A percentile compares a stretch with the other conserved stretches of the same genome.
These are phyloP conservation scores for Corythoichthys intestinalis DNA, from an alignment of 2,113 vertebrate species.

Conservation along the genomic window DNA sequence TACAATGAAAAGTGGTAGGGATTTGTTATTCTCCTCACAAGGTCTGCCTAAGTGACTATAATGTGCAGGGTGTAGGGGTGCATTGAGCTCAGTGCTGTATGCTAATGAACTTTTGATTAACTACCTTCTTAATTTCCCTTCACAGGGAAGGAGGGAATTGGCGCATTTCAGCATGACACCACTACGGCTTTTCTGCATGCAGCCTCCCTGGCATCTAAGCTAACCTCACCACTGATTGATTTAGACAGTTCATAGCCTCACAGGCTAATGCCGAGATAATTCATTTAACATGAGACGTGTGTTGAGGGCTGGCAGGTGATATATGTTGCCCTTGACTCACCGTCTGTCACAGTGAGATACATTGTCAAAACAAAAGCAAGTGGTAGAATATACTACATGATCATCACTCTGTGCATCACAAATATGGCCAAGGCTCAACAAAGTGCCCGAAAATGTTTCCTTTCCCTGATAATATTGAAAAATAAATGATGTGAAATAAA, in stretches of 20 bases:
- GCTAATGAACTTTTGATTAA: constrained; percentile 74
- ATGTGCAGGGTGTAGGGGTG: constrained; percentile 45
- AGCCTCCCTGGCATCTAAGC: constrained; percentile 34
- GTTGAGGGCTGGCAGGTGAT: constrained; percentile 24
- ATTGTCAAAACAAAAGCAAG: constrained; percentile 35
- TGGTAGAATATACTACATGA: constrained; percentile 23
- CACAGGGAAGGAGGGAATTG: constrained; percentile 46
- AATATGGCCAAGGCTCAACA: too few species aligned
- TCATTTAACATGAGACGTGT: constrained; percentile 49
- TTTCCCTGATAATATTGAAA: too few species aligned
- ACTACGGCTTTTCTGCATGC: constrained; percentile 20
- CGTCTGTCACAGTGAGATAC: constrained; percentile 36
- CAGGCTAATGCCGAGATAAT: constrained; percentile 62
- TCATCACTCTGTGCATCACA: constrained; percentile 7
- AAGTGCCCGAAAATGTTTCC: too few species aligned
- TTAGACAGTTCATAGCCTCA: constrained; percentile 33
- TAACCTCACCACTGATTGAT: constrained; percentile 57
- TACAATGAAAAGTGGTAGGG: constrained; percentile 20
- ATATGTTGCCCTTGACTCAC: constrained; percentile 33
- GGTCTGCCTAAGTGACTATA: constrained; percentile 47
- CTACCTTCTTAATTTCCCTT: constrained; percentile 67
- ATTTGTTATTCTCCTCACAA: constrained; percentile 59
- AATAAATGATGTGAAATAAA: too few species aligned
- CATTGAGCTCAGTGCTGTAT: constrained; percentile 49
- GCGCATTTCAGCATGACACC: constrained; percentile 27